phyloP scores from a whole-genome alignment of 2,113 vertebrate genomes.

The Neoarius graeffei region DNA sequence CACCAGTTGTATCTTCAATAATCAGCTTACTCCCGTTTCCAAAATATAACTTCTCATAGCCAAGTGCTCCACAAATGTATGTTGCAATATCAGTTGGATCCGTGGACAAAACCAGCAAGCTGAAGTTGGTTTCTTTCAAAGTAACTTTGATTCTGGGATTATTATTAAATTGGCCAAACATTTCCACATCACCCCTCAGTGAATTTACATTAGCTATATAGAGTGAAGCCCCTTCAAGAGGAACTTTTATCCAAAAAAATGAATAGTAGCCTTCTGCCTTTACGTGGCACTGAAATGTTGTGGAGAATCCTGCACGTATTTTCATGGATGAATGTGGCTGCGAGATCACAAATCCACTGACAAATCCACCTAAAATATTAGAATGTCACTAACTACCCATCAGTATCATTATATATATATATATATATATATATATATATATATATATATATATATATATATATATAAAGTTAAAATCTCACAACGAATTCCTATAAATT shows the following conservation, averaged over 20 bases:
- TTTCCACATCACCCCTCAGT: neutral
- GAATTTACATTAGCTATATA: neutral
- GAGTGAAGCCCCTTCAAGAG: neutral
- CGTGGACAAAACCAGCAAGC: neutral
- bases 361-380: conserved; percentile 3
- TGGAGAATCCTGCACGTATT: neutral
- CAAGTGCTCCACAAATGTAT: neutral
- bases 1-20: neutral
- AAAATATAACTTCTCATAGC: neutral
- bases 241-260: conserved; percentile 12
- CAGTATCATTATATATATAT: neutral
- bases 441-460: too few relatives aligned
- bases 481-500: neutral
- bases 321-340: neutral
- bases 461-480: too few relatives aligned
- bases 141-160: conserved; percentile 2
- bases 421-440: too few relatives aligned
- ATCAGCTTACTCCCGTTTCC: neutral
- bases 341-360: neutral
- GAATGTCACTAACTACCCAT: neutral
- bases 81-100: conserved; percentile 1
- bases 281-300: neutral
- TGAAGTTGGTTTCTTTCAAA: neutral
- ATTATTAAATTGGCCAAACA: conserved; percentile 8
- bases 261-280: neutral